Percentiles rank a stretch among this genome's conserved stretches.
Evolutionary conservation across 2,113 vertebrate genomes (phyloP).

Genomic region (Halcyon senegalensis): DNA sequence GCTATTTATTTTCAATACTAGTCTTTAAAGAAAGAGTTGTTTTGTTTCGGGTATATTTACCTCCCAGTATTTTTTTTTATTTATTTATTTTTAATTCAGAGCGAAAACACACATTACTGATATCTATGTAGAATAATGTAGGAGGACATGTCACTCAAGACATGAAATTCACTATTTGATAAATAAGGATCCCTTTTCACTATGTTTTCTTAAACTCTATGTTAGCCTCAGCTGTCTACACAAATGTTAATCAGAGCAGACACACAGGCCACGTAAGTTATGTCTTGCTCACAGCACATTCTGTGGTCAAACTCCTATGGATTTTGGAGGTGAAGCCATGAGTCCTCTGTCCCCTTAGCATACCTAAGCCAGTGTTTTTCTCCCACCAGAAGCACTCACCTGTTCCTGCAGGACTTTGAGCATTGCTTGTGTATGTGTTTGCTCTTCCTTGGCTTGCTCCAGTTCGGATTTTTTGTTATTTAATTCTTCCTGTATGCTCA

Average conservation of each 20-base stretch:
- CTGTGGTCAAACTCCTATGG: neutral
- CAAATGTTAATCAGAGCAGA: neutral
- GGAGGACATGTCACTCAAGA: neutral
- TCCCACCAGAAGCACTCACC: constrained; percentile 59
- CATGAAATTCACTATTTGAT: neutral
- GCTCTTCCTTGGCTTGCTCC: constrained; percentile 89
- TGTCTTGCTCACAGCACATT: neutral
- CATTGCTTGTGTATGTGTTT: constrained; percentile 79
- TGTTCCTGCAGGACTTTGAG: constrained; percentile 83
- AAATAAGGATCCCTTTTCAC: neutral
- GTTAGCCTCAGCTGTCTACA: neutral
- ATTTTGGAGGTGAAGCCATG: neutral
- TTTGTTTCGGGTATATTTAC: constrained; percentile 3
- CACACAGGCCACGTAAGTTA: neutral
- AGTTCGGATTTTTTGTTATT: constrained; percentile 87
- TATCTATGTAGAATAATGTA: neutral
- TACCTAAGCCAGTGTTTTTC: neutral
- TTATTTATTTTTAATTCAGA: neutral
- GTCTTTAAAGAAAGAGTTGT: neutral
- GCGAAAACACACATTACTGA: neutral
- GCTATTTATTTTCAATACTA: neutral
- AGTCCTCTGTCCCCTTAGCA: neutral
- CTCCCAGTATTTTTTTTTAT: neutral
- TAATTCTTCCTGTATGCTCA: constrained; percentile 89
- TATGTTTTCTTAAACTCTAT: neutral